Conservation (phyloP, 1,140 invertebrate species). For the Halyomorpha halys region DNA sequence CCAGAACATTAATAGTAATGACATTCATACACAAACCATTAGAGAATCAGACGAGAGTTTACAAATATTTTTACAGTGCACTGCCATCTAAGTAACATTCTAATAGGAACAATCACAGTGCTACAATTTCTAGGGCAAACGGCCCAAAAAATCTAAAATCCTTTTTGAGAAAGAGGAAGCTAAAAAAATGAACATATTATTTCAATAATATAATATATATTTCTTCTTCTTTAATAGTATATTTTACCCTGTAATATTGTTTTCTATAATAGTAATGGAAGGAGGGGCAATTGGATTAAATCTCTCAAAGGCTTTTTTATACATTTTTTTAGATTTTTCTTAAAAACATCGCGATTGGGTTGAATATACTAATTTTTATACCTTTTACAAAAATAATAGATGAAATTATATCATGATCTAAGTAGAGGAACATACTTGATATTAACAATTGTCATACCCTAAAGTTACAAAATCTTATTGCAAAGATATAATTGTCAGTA, state of each 20-base stretch:
- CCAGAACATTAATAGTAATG: constrained; percentile 4
- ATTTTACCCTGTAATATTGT: constrained; percentile 26
- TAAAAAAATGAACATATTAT: constrained; percentile 22
- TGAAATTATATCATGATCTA: constrained; percentile 24
- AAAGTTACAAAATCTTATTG: constrained; percentile 27
- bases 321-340: not conserved
- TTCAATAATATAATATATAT: constrained; percentile 11
- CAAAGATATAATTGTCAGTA: constrained; percentile 19
- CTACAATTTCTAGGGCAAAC: constrained; percentile 11
- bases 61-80: constrained; percentile 18
- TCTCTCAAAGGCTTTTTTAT: constrained; percentile 10
- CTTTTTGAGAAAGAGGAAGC: constrained; percentile 20
- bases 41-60: not conserved
- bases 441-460: constrained; percentile 18
- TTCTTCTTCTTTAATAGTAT: constrained; percentile 19
- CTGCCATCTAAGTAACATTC: constrained; percentile 23
- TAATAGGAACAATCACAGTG: constrained; percentile 27
- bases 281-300: constrained; percentile 18
- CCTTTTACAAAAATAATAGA: constrained; percentile 27
- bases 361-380: constrained; percentile 10
- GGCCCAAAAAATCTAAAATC: constrained; percentile 20
- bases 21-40: constrained; percentile 13
- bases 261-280: constrained; percentile 15
- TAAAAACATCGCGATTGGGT: constrained; percentile 3
- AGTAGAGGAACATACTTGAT: constrained; percentile 28